phyloP scores from a whole-genome alignment of 2,888 invertebrate species.

The Fissipunctia ypsillon region DNA sequence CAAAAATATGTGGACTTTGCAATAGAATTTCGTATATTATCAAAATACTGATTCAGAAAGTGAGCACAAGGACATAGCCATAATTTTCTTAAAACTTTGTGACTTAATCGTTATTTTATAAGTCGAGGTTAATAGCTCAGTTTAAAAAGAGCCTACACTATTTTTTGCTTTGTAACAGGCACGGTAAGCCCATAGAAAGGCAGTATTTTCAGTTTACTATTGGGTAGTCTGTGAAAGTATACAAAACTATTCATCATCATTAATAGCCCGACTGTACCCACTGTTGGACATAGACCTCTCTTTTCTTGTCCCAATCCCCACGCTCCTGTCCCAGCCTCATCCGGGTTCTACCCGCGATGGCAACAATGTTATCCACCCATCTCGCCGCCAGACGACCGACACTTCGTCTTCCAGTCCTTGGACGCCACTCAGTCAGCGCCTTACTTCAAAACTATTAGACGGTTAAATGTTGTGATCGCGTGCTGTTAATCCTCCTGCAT shows the following conservation, averaged over 20 bases:
- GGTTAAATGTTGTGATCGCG: background rate
- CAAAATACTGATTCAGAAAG: background rate
- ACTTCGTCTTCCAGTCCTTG: no score
- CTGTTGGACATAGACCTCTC: no score
- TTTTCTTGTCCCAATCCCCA: no score
- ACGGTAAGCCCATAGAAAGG: background rate
- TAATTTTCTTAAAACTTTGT: background rate
- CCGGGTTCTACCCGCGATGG: no score
- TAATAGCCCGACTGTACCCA: no score
- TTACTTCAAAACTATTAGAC: background rate
- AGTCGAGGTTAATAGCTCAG: background rate
- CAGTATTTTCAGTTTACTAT: background rate
- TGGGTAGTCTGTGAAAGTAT: background rate
- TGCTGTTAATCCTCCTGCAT: conserved; percentile 13
- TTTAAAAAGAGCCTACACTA: no score
- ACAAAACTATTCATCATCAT: no score
- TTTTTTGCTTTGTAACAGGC: background rate
- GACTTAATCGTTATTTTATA: background rate
- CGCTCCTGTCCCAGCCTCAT: no score
- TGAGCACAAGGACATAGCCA: background rate
- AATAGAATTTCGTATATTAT: background rate
- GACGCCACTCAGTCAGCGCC: no score
- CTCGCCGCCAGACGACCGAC: no score
- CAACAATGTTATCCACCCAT: no score
- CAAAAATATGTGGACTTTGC: background rate